phyloP scores from a whole-genome alignment of 2,113 vertebrate species.

The Jacana jacana region DNA sequence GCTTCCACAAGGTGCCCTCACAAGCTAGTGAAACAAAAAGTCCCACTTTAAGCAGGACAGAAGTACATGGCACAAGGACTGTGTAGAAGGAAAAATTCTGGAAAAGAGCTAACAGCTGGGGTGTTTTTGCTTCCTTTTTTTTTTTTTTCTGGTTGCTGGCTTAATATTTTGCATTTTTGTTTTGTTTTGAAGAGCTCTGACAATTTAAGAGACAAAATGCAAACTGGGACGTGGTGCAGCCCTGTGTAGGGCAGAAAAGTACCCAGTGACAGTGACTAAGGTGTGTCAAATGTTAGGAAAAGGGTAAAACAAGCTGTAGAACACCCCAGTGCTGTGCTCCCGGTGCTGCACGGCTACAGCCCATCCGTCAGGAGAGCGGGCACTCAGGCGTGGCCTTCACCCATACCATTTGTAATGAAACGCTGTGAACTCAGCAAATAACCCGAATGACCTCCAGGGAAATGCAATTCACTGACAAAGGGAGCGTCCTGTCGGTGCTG shows the following conservation, averaged over 20 bases:
- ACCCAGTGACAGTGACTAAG: background rate
- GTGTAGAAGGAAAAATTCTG: background rate
- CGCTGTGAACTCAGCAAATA: background rate
- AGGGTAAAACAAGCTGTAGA: background rate
- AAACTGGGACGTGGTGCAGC: background rate
- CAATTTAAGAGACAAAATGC: background rate
- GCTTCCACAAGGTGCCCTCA: background rate
- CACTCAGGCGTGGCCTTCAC: background rate
- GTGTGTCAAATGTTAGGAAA: background rate
- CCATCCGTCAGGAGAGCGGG: background rate
- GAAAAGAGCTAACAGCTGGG: background rate
- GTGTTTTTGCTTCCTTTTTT: background rate
- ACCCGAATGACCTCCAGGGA: background rate
- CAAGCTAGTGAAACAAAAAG: background rate
- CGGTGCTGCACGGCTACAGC: background rate
- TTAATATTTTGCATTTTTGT: background rate
- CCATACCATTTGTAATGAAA: background rate
- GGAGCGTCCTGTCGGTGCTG: background rate
- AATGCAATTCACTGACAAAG: background rate
- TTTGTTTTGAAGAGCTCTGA: background rate
- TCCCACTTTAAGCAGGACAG: background rate
- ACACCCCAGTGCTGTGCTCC: background rate
- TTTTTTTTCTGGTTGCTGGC: background rate
- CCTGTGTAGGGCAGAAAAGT: background rate
- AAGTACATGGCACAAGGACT: background rate